A percentile compares a stretch with the other conserved stretches of the same genome.
phyloP scores from a whole-genome alignment of 1,140 invertebrate species.

The Trissolcus basalis region DNA sequence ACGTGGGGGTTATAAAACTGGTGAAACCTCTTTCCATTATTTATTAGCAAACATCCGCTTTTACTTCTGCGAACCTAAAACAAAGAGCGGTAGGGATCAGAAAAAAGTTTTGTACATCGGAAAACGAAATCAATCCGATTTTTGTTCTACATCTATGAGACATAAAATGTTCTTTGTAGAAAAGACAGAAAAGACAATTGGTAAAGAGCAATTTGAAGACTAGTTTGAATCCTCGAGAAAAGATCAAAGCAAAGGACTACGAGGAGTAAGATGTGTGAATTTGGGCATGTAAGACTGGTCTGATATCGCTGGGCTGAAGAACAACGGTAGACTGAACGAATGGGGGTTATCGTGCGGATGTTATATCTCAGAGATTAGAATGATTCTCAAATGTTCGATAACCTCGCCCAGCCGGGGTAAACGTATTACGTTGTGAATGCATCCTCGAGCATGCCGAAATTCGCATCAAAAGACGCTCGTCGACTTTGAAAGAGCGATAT shows the following conservation, averaged over 20 bases:
- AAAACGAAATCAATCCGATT: too few species aligned
- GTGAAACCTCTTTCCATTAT: not conserved
- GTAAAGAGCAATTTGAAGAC: too few species aligned
- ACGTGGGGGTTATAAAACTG: not conserved
- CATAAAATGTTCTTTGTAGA: too few species aligned
- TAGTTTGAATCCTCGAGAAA: not conserved
- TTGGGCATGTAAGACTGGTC: not conserved
- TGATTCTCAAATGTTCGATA: constrained; percentile 28
- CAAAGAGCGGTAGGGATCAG: too few species aligned
- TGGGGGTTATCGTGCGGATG: constrained; percentile 19
- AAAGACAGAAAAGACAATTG: too few species aligned
- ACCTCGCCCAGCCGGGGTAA: constrained; percentile 9
- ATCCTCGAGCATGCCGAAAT: constrained; percentile 9
- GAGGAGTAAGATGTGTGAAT: not conserved
- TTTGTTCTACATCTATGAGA: too few species aligned
- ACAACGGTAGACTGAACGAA: not conserved
- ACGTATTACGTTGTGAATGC: constrained; percentile 20
- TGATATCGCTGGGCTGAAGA: constrained; percentile 1
- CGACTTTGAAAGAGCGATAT: constrained; percentile 1
- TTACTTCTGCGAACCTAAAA: too few species aligned
- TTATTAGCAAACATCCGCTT: not conserved
- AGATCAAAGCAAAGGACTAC: not conserved
- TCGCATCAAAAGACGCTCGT: not conserved
- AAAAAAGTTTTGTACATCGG: too few species aligned
- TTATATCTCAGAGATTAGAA: constrained; percentile 25